Conservation (phyloP, 1,140 invertebrate species). For the Ptiloglossa arizonensis region DNA sequence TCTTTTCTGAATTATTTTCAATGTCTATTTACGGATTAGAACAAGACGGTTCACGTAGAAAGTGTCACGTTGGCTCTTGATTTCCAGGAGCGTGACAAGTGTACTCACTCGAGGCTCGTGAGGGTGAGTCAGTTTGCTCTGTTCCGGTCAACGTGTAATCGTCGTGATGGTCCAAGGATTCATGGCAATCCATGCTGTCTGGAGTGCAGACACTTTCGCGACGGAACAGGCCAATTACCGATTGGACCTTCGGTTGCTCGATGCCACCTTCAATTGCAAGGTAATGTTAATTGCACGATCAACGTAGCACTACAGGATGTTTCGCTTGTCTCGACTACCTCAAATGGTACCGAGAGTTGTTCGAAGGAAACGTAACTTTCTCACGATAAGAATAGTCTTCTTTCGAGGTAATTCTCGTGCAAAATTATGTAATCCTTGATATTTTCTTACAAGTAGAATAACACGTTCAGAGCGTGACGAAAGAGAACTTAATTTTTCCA, state of each 20-base stretch:
- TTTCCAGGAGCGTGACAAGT: background rate
- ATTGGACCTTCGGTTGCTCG: constrained; percentile 80
- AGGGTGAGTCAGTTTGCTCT: constrained; percentile 69
- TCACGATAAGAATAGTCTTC: too few species aligned
- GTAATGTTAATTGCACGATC: background rate
- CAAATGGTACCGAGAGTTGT: background rate
- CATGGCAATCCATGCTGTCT: constrained; percentile 69
- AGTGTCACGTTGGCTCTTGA: background rate
- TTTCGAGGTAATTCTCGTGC: too few species aligned
- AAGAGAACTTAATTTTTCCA: too few species aligned
- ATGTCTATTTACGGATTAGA: background rate
- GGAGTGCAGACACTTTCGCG: constrained; percentile 76
- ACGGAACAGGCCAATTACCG: constrained; percentile 81
- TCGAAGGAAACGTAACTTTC: too few species aligned
- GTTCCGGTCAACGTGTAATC: constrained; percentile 71
- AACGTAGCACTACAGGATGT: background rate
- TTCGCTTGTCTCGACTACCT: constrained; percentile 1
- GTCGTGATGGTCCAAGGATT: constrained; percentile 74
- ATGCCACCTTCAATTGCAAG: constrained; percentile 77
- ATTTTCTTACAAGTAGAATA: too few species aligned
- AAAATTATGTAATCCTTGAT: too few species aligned
- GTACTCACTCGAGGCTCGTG: constrained; percentile 71
- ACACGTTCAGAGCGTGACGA: too few species aligned
- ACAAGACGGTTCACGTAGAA: background rate
- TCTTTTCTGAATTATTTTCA: too few species aligned